A percentile compares a stretch with the other conserved stretches of the same genome.
Conservation (phyloP, 2,797 vertebrate genomes). For the Danio choprae region DNA sequence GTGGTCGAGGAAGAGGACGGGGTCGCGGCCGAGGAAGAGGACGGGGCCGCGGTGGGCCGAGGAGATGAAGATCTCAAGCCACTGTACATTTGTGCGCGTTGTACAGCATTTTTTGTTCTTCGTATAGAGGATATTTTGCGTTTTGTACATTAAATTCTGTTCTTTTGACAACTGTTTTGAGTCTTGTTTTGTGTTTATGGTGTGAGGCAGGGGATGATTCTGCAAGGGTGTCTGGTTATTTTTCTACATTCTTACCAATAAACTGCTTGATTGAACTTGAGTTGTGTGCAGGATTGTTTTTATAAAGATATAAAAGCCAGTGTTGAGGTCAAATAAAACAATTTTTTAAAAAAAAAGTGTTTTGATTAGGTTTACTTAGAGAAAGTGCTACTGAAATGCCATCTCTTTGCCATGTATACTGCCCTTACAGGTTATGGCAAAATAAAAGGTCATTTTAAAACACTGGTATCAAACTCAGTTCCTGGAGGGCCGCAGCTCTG, state of each 20-base stretch:
- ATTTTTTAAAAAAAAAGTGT: too few species aligned
- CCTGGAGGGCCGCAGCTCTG: too few species aligned
- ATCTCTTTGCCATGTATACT: background rate
- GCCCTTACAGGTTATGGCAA: too few species aligned
- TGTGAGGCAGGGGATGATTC: background rate
- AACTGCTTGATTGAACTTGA: background rate
- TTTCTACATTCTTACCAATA: background rate
- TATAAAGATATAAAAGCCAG: background rate
- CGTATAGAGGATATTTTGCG: slow-evolving; percentile 62
- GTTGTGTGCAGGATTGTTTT: background rate
- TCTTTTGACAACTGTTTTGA: slow-evolving; percentile 57
- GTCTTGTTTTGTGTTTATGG: slow-evolving; percentile 49
- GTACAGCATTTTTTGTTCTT: slow-evolving; percentile 76
- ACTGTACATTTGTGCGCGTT: slow-evolving; percentile 64
- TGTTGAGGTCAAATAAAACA: background rate
- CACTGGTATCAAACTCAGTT: too few species aligned
- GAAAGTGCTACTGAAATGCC: background rate
- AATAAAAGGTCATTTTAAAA: too few species aligned
- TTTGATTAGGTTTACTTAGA: background rate
- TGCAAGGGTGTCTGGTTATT: slow-evolving; percentile 13
- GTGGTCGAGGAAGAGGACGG: slow-evolving; percentile 81
- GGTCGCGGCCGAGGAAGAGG: slow-evolving; percentile 83
- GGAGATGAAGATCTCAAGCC: slow-evolving; percentile 75
- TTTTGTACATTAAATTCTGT: slow-evolving; percentile 81
- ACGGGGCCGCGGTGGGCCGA: slow-evolving; percentile 80